phyloP scores from a whole-genome alignment of 2,888 invertebrate genomes.

The Pseudococcus longispinus region DNA sequence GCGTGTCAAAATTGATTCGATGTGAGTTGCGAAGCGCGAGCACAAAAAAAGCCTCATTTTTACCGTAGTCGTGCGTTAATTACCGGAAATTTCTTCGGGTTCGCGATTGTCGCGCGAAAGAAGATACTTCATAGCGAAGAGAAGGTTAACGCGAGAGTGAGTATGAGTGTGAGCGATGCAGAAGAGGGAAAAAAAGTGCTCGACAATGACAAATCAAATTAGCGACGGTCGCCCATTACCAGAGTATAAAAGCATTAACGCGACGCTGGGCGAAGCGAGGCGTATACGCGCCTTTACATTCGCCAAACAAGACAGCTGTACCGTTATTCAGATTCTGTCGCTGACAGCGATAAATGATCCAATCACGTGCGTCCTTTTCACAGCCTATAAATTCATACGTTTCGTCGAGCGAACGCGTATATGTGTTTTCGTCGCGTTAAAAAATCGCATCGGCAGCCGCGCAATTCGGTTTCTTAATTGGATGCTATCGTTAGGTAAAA shows the following conservation, averaged over 20 bases:
- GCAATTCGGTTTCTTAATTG: background rate
- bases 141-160: background rate
- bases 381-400: conserved; percentile 41
- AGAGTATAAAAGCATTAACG: conserved; percentile 39
- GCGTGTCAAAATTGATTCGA: background rate
- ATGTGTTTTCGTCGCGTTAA: conserved; percentile 5
- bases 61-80: background rate
- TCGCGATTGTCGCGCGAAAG: background rate
- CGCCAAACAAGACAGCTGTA: conserved; percentile 46
- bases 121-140: background rate
- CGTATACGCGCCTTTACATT: background rate
- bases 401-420: background rate
- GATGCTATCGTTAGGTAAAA: background rate
- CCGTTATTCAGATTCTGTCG: conserved; percentile 46
- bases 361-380: conserved; percentile 42
- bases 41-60: background rate
- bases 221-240: conserved; percentile 36
- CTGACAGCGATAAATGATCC: conserved; percentile 52
- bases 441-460: background rate
- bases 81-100: background rate
- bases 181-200: background rate
- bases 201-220: conserved; percentile 53
- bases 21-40: background rate
- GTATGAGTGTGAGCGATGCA: background rate
- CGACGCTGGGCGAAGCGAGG: background rate